phyloP scores from a whole-genome alignment of 92 coral and sea anemone species.

The Metridium senile region DNA sequence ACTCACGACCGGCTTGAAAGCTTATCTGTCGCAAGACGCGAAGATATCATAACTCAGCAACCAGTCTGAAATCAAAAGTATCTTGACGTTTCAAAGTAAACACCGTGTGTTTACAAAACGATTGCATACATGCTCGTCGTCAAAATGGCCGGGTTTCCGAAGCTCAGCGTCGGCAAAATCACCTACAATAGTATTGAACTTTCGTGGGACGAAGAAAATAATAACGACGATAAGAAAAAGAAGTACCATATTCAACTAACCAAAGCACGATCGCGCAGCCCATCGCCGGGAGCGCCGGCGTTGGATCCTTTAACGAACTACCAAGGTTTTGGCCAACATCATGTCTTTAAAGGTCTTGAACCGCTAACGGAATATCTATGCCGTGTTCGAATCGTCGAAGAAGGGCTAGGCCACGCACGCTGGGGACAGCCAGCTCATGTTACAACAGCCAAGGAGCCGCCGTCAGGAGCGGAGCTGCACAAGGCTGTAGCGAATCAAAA shows the following conservation, averaged over 20 bases:
- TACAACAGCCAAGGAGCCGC: conserved; percentile 86
- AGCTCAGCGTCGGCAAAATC: conserved; percentile 69
- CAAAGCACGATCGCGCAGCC: conserved; percentile 68
- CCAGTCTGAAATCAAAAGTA: background rate
- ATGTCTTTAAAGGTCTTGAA: conserved; percentile 87
- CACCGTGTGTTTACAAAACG: conserved; percentile 19
- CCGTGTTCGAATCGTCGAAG: conserved; percentile 61
- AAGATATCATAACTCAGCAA: background rate
- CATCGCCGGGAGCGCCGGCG: conserved; percentile 86
- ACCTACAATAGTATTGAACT: conserved; percentile 96
- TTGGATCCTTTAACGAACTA: conserved; percentile 87
- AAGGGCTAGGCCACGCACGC: conserved; percentile 49
- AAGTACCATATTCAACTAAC: conserved; percentile 81
- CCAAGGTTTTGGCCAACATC: conserved; percentile 78
- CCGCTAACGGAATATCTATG: conserved; percentile 82
- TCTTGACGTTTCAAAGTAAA: conserved; percentile 11
- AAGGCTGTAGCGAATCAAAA: conserved; percentile 85
- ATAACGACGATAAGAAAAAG: conserved; percentile 52
- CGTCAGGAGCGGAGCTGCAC: conserved; percentile 96
- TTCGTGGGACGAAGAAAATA: conserved; percentile 66
- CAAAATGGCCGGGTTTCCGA: conserved; percentile 30
- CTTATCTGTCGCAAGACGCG: background rate
- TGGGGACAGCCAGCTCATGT: conserved; percentile 84
- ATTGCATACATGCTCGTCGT: background rate
- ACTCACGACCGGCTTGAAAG: background rate